Evolutionary conservation across 2,797 vertebrate species (phyloP), one percentile per base, ranked within the genome.

Genomic region (Amazona finschi): DNA sequence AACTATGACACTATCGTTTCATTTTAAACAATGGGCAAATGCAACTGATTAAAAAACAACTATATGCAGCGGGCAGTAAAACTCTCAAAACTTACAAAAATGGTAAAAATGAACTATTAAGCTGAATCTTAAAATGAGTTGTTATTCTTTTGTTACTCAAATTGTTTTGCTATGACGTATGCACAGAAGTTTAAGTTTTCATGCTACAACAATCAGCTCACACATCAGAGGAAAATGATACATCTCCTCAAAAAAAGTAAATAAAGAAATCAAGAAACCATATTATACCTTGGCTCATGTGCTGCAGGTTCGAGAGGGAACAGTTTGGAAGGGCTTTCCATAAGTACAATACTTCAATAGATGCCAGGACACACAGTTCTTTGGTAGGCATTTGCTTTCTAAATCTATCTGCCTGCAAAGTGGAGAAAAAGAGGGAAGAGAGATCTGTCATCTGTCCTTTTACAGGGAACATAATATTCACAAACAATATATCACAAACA

Each of bases 301-400:
- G 97, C 96, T 99, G 99, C 39, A 99, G 98, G 93, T 99, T 99
- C 4, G 98, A 98, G n/a, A 98, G 95, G 64, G 99, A 99, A 92
- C 99, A 99, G 97, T 99, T 99, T 62, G 98, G 98, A 87, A 99
- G 98, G 71, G 99, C 99, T 97, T 99, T 99, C 99, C 99, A 99
- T 87, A 99, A 97, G 94, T 99, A 99, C 9, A 99, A 92, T 55
- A 99, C 99, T 97, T 99, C 99, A 15, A 99, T 98, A 92, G 99
- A 98, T 14, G 99, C 99, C 92, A 99, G 96, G 96, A 99, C 98
- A 90, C 99, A 99, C 67, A 99, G 98, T 20, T 98, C 99, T 97
- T 98, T 98, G 86, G 98, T 98, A 0, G 99, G 98, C 65, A 97
- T 95, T 91, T 98, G 97, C 70, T 98, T 99, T 90, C 98, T 98